A percentile compares a stretch with the other conserved stretches of the same genome.
Conservation (phyloP, 2,888 invertebrate genomes). For the Lysandra bellargus region DNA sequence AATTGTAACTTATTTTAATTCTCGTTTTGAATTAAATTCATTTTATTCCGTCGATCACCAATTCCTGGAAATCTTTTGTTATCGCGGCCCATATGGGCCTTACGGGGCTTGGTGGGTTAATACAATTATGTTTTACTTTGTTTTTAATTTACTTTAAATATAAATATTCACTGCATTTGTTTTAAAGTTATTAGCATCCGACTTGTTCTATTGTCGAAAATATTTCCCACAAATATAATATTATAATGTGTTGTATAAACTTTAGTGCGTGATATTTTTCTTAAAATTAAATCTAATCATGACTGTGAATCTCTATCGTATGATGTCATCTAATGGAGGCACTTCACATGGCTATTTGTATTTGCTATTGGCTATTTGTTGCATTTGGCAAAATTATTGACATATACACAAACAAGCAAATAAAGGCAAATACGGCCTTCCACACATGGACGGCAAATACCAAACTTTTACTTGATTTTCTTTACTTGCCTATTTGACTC, state of each 20-base stretch:
- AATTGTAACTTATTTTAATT: not conserved
- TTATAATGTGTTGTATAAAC: not conserved
- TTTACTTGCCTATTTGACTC: too few species aligned
- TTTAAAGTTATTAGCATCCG: not conserved
- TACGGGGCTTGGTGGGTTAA: not conserved
- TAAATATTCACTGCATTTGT: not conserved
- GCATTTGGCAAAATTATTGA: too few species aligned
- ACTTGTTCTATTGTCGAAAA: constrained; percentile 1
- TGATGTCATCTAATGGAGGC: not conserved
- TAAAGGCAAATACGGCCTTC: too few species aligned
- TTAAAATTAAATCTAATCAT: not conserved
- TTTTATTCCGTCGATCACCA: not conserved
- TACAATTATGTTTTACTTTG: not conserved
- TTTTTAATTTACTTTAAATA: not conserved
- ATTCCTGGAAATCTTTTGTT: too few species aligned
- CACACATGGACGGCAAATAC: too few species aligned
- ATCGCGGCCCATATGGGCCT: too few species aligned
- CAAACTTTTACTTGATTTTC: too few species aligned
- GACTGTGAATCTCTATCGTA: not conserved
- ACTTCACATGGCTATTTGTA: too few species aligned
- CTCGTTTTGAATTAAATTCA: not conserved
- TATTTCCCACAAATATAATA: not conserved
- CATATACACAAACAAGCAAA: too few species aligned
- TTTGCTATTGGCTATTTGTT: too few species aligned
- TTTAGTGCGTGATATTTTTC: not conserved